A percentile compares a stretch with the other conserved stretches of the same genome.
phyloP scores from a whole-genome alignment of 2,797 vertebrate genomes.

The Fistularia tabacaria region DNA sequence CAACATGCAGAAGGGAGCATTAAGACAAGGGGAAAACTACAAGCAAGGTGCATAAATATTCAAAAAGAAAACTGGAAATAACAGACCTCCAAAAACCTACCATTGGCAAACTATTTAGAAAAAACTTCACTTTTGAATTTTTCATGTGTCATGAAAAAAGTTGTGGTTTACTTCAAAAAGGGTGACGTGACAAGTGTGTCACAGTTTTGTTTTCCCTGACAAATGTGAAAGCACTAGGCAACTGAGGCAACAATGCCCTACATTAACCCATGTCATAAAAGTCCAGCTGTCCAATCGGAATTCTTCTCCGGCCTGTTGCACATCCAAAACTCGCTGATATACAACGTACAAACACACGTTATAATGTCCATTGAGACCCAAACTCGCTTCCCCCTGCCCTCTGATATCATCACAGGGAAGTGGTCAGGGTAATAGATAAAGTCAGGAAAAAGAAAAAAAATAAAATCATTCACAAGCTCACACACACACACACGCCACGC shows the following conservation, averaged over 20 bases:
- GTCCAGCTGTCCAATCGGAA: conserved; percentile 39
- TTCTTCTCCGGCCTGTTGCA: conserved; percentile 3
- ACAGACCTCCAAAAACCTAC: conserved; percentile 49
- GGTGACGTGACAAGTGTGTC: conserved; percentile 58
- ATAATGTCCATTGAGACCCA: conserved; percentile 8
- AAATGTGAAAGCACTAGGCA: conserved; percentile 61
- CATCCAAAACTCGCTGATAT: conserved; percentile 12
- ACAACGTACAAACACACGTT: conserved; percentile 35
- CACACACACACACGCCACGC: conserved; percentile 6
- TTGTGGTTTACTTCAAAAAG: conserved; percentile 53
- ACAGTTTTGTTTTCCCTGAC: conserved; percentile 68
- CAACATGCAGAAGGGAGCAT: conserved; percentile 59
- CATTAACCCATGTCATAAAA: conserved; percentile 19
- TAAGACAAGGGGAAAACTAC: conserved; percentile 59
- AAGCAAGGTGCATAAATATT: conserved; percentile 66
- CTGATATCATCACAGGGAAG: conserved; percentile 17
- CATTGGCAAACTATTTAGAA: conserved; percentile 57
- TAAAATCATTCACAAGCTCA: conserved; percentile 11
- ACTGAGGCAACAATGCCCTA: conserved; percentile 39
- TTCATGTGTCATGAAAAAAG: conserved; percentile 58
- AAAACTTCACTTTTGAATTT: conserved; percentile 51
- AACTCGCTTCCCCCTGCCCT: conserved; percentile 18
- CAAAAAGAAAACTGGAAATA: conserved; percentile 53
- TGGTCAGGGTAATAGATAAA: conserved; percentile 14
- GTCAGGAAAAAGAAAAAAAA: conserved; percentile 37